Evolutionary conservation across 2,113 vertebrate genomes (phyloP).

Genomic region (Thryonomys swinderianus): DNA sequence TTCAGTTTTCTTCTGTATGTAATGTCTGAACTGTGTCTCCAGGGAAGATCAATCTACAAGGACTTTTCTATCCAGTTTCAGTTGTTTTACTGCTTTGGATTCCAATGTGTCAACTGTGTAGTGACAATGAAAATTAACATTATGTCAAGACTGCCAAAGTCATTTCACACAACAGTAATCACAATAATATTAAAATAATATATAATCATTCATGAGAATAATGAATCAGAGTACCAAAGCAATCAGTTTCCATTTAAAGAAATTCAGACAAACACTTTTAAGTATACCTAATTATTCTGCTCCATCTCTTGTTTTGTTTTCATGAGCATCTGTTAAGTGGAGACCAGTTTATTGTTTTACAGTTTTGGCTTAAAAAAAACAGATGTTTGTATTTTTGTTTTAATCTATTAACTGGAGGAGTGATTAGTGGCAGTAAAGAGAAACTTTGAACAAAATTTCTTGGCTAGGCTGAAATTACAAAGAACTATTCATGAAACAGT

Average conservation of each 20-base stretch:
- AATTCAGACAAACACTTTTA: slow-evolving; percentile 31
- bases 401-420: neutral
- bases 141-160: slow-evolving; percentile 21
- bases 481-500: neutral
- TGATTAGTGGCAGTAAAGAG: neutral
- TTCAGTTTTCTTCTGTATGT: slow-evolving; percentile 42
- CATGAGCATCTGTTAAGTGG: slow-evolving; percentile 38
- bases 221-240: slow-evolving; percentile 18
- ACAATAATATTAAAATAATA: slow-evolving; percentile 66
- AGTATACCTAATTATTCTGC: slow-evolving; percentile 3
- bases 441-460: neutral
- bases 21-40: slow-evolving; percentile 21
- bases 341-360: slow-evolving; percentile 32
- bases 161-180: slow-evolving; percentile 66
- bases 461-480: neutral
- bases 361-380: neutral
- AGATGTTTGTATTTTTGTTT: slow-evolving; percentile 42
- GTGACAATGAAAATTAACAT: slow-evolving; percentile 58
- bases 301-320: neutral
- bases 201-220: slow-evolving; percentile 46
- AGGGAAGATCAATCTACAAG: slow-evolving; percentile 26
- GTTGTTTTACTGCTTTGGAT: slow-evolving; percentile 32
- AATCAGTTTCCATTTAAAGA: slow-evolving; percentile 5
- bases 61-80: slow-evolving; percentile 36
- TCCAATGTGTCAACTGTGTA: neutral